Evolutionary conservation across 2,797 vertebrate genomes (phyloP).

Genomic region (Labroides dimidiatus): DNA sequence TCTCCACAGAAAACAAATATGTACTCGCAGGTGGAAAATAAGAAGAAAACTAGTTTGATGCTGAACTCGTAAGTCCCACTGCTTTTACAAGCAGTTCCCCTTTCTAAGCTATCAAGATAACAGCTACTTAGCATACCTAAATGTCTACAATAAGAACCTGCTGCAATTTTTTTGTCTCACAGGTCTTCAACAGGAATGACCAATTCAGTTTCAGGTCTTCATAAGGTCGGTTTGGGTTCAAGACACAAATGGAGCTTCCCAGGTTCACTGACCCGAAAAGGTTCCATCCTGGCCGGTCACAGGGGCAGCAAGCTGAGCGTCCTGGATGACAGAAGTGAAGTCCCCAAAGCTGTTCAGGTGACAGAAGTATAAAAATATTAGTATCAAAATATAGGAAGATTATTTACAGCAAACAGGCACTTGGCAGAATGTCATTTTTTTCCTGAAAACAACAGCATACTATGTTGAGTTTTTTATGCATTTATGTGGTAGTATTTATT

Average conservation of each 20-base stretch:
- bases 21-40: background rate
- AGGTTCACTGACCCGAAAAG: background rate
- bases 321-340: background rate
- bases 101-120: background rate
- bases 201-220: conserved; percentile 1
- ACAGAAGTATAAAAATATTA: background rate
- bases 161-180: background rate
- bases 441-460: too few relatives aligned
- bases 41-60: background rate
- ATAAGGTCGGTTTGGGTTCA: background rate
- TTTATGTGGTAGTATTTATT: too few relatives aligned
- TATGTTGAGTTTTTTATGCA: too few relatives aligned
- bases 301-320: background rate
- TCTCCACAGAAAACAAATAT: background rate
- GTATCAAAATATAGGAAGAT: background rate
- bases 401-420: background rate
- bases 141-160: too few relatives aligned
- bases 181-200: background rate
- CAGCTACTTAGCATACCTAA: background rate
- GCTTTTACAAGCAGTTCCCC: background rate
- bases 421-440: too few relatives aligned
- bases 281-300: background rate
- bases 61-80: conserved; percentile 7
- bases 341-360: background rate
- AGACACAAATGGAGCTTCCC: background rate